Evolutionary conservation across 2,113 vertebrate genomes (phyloP).

Genomic region (Morone saxatilis): DNA sequence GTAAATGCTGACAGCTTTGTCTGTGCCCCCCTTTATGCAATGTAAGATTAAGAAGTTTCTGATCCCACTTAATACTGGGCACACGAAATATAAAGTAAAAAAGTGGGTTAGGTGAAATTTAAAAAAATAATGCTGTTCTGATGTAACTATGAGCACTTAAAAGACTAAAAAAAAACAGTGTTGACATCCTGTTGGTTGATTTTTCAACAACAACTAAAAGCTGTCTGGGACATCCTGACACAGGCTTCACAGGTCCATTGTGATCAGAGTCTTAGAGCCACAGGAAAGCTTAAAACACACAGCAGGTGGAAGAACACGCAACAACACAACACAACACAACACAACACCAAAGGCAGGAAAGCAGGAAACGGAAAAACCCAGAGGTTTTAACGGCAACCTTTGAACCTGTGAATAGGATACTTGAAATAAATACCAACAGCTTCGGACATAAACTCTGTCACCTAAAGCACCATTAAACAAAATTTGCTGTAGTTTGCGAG

Average conservation of each 20-base stretch:
- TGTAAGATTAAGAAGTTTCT: conserved; percentile 40
- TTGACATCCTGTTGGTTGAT: conserved; percentile 40
- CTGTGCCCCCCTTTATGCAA: conserved; percentile 16
- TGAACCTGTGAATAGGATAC: conserved; percentile 24
- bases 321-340: conserved; percentile 41
- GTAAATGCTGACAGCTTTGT: conserved; percentile 46
- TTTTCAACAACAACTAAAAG: conserved; percentile 33
- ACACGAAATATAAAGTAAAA: conserved; percentile 15
- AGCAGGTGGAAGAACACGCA: conserved; percentile 42
- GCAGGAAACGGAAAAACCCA: conserved; percentile 33
- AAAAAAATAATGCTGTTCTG: conserved; percentile 12
- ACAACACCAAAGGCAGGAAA: conserved; percentile 51
- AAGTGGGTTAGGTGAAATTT: conserved; percentile 33
- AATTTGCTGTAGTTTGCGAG: not conserved
- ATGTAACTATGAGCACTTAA: conserved; percentile 30
- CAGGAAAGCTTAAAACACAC: conserved; percentile 48
- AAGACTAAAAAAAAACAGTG: conserved; percentile 11
- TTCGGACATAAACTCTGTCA: not conserved
- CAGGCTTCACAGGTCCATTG: conserved; percentile 31
- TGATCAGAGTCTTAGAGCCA: conserved; percentile 24
- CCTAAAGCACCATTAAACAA: not conserved
- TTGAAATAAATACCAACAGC: conserved; percentile 24
- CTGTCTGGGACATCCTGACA: conserved; percentile 44
- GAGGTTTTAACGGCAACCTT: conserved; percentile 37
- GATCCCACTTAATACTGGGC: conserved; percentile 30